These are phyloP conservation scores for Branchipolynoe longqiensis DNA, from an alignment of 2,888 invertebrate species.

Conservation along the genomic window DNA sequence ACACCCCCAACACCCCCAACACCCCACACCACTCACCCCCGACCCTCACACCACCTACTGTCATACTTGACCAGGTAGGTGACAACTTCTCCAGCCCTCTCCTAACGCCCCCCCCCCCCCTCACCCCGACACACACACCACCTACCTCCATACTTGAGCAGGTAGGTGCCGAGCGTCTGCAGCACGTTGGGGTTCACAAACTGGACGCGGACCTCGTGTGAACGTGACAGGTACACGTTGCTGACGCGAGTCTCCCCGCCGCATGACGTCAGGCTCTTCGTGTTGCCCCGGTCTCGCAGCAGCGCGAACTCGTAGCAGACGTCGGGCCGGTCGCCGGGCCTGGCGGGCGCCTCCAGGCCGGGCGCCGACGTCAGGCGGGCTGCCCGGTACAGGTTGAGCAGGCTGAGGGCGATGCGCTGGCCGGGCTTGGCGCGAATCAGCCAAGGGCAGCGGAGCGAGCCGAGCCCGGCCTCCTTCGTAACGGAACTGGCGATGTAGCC, in stretches of 20 bases:
- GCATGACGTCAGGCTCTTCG: constrained; percentile 46
- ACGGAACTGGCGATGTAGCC: constrained; percentile 50
- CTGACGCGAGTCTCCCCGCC: constrained; percentile 46
- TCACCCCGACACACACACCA: not conserved
- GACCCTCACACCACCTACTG: too few relatives aligned
- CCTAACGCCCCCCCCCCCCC: too few relatives aligned
- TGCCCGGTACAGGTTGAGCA: constrained; percentile 30
- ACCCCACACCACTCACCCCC: too few relatives aligned
- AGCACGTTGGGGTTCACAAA: constrained; percentile 49
- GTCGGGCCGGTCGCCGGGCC: constrained; percentile 9
- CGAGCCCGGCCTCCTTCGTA: constrained; percentile 29
- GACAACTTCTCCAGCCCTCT: too few relatives aligned
- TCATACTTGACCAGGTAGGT: too few relatives aligned
- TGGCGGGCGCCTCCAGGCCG: not conserved
- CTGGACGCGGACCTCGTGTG: constrained; percentile 6
- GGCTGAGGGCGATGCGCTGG: constrained; percentile 26
- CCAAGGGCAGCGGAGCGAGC: constrained; percentile 41
- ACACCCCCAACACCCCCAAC: too few relatives aligned
- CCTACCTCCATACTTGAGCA: constrained; percentile 47
- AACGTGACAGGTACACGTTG: constrained; percentile 17
- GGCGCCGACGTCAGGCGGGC: constrained; percentile 13
- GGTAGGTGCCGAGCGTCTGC: constrained; percentile 42
- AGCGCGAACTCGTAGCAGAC: constrained; percentile 49
- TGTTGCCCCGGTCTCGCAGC: constrained; percentile 18
- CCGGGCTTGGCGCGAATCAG: constrained; percentile 30